phyloP scores from a whole-genome alignment of 2,113 vertebrate genomes.

The Campylomormyrus tamandua region DNA sequence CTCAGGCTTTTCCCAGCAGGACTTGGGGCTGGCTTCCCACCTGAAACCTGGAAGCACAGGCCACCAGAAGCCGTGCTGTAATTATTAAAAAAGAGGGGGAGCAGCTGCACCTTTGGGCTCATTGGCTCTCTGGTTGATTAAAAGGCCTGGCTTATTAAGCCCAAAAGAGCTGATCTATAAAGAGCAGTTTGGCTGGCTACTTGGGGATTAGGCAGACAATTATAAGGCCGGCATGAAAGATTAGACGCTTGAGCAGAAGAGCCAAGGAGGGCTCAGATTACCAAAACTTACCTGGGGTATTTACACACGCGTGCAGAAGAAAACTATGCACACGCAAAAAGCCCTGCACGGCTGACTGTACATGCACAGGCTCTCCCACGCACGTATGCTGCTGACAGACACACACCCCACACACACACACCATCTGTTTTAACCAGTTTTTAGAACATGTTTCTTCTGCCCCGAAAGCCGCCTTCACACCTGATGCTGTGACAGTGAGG shows the following conservation, averaged over 20 bases:
- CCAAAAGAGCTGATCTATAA: neutral
- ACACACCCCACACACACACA: neutral
- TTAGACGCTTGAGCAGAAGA: neutral
- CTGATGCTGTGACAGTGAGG: neutral
- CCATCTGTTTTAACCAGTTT: neutral
- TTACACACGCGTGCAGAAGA: neutral
- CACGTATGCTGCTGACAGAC: neutral
- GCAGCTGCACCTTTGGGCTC: neutral
- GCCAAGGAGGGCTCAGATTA: neutral
- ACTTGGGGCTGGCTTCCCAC: neutral
- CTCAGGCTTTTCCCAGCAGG: neutral
- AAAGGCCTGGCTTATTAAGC: neutral
- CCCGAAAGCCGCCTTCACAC: neutral
- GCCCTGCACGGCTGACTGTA: neutral
- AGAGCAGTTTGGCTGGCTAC: neutral
- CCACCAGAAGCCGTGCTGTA: neutral
- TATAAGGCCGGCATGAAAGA: neutral
- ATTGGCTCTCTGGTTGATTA: neutral
- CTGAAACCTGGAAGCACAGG: neutral
- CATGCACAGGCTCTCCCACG: neutral
- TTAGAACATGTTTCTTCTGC: neutral
- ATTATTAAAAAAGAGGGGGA: neutral
- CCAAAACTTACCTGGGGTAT: neutral
- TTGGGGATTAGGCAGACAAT: neutral
- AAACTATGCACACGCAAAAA: neutral